Percentiles rank a stretch among this genome's conserved stretches.
phyloP scores from a whole-genome alignment of 2,888 invertebrate genomes.

The Mayetiola destructor region DNA sequence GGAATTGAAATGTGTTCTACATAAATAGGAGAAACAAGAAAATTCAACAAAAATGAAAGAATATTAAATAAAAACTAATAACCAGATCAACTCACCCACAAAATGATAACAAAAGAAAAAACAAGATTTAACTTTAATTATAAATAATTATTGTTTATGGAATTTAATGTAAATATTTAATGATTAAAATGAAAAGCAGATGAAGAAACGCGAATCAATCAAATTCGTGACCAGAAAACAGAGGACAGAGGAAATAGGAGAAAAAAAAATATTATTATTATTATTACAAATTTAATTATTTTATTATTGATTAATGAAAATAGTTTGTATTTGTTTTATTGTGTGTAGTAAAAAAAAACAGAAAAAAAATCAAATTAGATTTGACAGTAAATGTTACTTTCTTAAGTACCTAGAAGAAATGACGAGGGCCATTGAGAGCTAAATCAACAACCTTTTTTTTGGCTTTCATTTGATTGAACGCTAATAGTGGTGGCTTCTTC shows the following conservation, averaged over 20 bases:
- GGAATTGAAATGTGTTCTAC: too few species aligned
- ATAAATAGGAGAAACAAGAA: too few species aligned
- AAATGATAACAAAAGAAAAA: neutral
- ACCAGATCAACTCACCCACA: neutral
- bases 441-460: neutral
- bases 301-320: neutral
- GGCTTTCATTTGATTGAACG: neutral
- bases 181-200: neutral
- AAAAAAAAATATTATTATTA: neutral
- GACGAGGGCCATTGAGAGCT: neutral
- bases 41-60: too few species aligned
- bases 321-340: neutral
- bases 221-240: neutral
- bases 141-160: too few species aligned
- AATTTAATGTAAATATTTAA: too few species aligned
- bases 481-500: neutral
- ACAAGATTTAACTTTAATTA: neutral
- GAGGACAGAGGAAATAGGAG: neutral
- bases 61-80: neutral
- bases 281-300: neutral
- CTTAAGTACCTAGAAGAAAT: too few species aligned
- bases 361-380: too few species aligned
- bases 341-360: too few species aligned
- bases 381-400: constrained; percentile 1
- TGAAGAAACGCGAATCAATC: neutral